These are phyloP conservation scores for Felis catus DNA, from an alignment of 2,113 vertebrate genomes.

Conservation along the genomic window F.catus_Fca126_mat1.0 CM031411.1:56960501-56961000, in stretches of 20 bases:
- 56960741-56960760: neutral
- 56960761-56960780: neutral
- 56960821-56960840: neutral
- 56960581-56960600: neutral
- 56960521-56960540: constrained; percentile 23
- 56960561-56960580: neutral
- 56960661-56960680: neutral
- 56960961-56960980: neutral
- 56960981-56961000: neutral
- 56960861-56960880: neutral
- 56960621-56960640: neutral
- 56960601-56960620: neutral
- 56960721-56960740: neutral
- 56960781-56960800: neutral
- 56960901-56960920: neutral
- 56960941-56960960: neutral
- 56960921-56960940: neutral
- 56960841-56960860: neutral
- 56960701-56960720: neutral
- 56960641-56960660: neutral
- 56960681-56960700: neutral
- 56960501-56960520: neutral
- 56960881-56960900: neutral
- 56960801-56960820: neutral
- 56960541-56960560: neutral